Base-by-base conservation (phyloP, 2,797 vertebrate genomes). In the Danio choprae region DNA sequence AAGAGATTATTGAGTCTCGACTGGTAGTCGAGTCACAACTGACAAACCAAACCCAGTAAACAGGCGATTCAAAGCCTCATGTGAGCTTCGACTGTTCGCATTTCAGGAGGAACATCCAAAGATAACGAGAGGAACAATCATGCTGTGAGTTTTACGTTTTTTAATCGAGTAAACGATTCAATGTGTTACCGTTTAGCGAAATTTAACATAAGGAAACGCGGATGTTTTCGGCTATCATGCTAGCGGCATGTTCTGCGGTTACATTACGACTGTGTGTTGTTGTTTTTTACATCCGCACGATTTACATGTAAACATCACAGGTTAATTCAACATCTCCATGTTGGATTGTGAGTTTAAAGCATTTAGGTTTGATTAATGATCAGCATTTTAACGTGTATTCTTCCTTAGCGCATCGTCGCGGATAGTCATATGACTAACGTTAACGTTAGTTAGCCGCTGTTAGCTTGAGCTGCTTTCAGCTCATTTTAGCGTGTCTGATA, bases 361-460 rank as follows among this genome's bases (percentile, higher is more conserved):
- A 7, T 0, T 0, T 18, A 12, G 46, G 46, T 60, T 16, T 50
- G 46, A 12, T 46, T 7, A 2, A 1, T 20, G 56, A 29, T 16
- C 4, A 16, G 5, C 10, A 16, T 72, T 43, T 72, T 44, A 4
- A 4, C 40, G 10, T 13, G 51, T 1, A 29, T 29, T 77, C 51
- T 56, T 46, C 51, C 63, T 55, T 43, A 15, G 10, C 40, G n/a
- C n/a, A n/a, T 62, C 51, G 48, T 15, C 40, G 63, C 38, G 41
- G 40, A 4, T 55, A 15, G 18, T 48, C 64, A 59, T 46, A 67
- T 59, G 75, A 68, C 64, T 70, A 60, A 29, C 29, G 59, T 63
- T 51, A 29, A 36, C 29, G 59, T 63, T 36, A 43, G 20, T 59
- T 72, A 77, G 74, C 74, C 22, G 75, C 12, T 10, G 20, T 48